phyloP scores from a whole-genome alignment of 2,113 vertebrate species.

The Passer montanus region DNA sequence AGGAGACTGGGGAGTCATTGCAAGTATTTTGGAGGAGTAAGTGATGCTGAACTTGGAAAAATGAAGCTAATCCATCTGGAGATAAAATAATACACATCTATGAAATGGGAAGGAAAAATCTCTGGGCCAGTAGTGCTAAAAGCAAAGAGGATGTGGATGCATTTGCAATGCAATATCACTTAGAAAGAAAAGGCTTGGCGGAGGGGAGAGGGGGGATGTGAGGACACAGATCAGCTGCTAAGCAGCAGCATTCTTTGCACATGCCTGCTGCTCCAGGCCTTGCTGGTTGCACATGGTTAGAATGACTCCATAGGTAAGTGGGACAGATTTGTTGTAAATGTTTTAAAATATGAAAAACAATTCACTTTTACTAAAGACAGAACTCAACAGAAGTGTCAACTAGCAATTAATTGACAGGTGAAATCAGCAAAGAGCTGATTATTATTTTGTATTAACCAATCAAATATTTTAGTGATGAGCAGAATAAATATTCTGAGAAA shows the following conservation, averaged over 20 bases:
- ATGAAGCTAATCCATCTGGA: neutral
- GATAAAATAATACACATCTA: neutral
- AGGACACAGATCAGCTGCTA: neutral
- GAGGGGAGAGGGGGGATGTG: neutral
- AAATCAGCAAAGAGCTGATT: neutral
- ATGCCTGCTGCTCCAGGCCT: neutral
- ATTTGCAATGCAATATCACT: neutral
- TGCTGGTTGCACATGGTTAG: neutral
- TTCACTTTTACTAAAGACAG: neutral
- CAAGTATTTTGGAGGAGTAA: neutral
- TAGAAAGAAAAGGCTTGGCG: neutral
- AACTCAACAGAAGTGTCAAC: neutral
- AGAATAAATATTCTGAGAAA: neutral
- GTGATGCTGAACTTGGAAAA: neutral
- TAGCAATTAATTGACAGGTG: neutral
- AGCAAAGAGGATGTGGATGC: neutral
- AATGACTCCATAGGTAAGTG: neutral
- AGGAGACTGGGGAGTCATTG: neutral
- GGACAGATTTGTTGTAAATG: neutral
- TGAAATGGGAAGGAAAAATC: neutral
- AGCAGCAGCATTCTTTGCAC: neutral
- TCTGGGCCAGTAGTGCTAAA: neutral
- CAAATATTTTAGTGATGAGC: neutral
- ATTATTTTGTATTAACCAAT: neutral
- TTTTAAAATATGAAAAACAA: neutral